Base-by-base conservation (phyloP, 2,113 vertebrate genomes). In the Chascanopsetta lugubris region DNA sequence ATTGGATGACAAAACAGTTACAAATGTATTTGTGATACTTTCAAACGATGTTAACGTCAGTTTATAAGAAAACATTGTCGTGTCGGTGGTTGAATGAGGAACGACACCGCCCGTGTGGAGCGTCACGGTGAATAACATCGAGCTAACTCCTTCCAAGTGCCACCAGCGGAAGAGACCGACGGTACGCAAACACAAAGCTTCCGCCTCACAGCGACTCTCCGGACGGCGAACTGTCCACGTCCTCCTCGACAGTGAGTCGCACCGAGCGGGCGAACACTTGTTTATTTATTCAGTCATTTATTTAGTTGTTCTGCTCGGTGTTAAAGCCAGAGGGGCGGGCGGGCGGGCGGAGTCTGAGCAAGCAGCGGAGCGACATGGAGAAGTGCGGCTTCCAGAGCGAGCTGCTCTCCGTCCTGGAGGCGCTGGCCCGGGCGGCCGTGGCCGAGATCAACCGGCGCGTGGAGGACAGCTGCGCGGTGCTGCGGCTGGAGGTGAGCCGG, bases 401-500 rank as follows among this genome's bases (percentile, higher is more conserved):
- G 88, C 53, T 92, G 6, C 48, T 88, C 73, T 88, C 91, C 54
- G 82, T 91, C 58, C 81, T 91, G 88, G 90, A 91, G 56, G 49
- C 88, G 11, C 43, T 91, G 47, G 88, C 91, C 24, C 76, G 80
- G 77, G 89, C 91, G 1, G 91, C 91, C 0, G 82, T 78, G 50
- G 82, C 79, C 30, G 90, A 92, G 75, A 92, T 92, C 3, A 68
- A 85, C 69, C 80, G 87, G 65, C 83, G 88, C 0, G 88, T 91
- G 56, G 88, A 88, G 0, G 88, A 88, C 58, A 75, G 88, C 79
- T 92, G 88, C 61, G 84, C 87, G 26, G 79, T 88, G 42, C 70
- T 91, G 8, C 88, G 83, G 25, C 11, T 91, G 61, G 91, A 92
- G 76, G 72, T 90, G 45, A 87, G 79, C 71, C 85, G 67, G 59